Evolutionary conservation across 2,888 invertebrate genomes (phyloP), one percentile per base, ranked within the genome.

Genomic region (Cancer borealis): DNA sequence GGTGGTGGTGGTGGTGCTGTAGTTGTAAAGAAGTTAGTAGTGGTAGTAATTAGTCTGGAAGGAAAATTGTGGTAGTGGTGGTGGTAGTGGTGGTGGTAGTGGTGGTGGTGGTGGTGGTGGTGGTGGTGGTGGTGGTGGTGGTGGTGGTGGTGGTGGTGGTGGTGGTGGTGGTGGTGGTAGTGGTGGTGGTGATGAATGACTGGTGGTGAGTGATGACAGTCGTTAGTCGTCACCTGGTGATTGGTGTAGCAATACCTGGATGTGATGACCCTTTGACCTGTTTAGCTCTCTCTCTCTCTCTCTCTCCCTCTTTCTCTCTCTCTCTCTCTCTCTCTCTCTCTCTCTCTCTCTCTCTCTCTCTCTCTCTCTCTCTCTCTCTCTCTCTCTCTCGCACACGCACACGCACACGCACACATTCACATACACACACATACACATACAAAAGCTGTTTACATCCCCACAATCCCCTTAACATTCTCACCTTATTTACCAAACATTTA

Each of bases 261-360:
- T 14, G 14, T 14, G 3, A 54, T 54, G 54, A 54, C 3, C 54
- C 54, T 54, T 54, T 54, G 26, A 17, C 84, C 84, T 84, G n/a
- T 84, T 26, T 88, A 14, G 30, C 46, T 30, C 26, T 30, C 79
- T 30, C 88, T 88, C 88, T 88, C 88, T 79, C 30, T 79, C 26
- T 89, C 47, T 47, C 89, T 47, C 26, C 17, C 89, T 47, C 47
- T 49, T 14, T 49, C 47, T 89, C n/a, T 14, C 49, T 14, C 49
- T 46, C 26, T 39, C 49, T 26, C n/a, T n/a, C 89, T 49, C 79
- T 79, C 30, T 79, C 26, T 89, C 89, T 89, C 47, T 47, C 49
- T 39, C 89, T 47, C 89, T 49, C 14, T 49, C 89, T 89, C n/a
- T 14, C 49, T 14, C 49, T 46, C 26, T 39, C 49, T 26, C n/a